These are phyloP conservation scores for Nyctibius bracteatus DNA, from an alignment of 2,113 vertebrate genomes.

Conservation along the genomic window DNA sequence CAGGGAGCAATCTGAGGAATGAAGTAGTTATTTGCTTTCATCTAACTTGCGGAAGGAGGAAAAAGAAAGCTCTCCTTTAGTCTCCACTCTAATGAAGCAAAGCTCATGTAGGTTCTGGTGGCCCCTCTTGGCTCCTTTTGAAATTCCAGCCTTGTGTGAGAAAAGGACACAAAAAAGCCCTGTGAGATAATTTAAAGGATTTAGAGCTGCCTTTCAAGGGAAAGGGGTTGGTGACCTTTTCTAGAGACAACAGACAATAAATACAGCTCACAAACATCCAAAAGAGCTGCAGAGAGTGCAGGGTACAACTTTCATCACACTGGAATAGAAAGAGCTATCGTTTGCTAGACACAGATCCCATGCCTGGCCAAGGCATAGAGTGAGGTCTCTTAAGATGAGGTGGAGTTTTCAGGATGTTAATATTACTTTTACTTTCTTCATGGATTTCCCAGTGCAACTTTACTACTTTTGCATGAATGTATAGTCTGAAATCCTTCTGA, in stretches of 20 bases:
- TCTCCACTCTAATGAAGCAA: conserved; percentile 44
- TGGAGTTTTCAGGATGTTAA: not conserved
- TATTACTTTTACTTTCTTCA: not conserved
- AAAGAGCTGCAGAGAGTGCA: not conserved
- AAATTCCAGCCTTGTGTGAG: conserved; percentile 36
- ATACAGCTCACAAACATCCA: not conserved
- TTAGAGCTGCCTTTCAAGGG: conserved; percentile 40
- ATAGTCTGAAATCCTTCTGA: not conserved
- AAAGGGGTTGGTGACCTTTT: conserved; percentile 35
- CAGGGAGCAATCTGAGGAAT: conserved; percentile 16
- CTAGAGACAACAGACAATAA: not conserved
- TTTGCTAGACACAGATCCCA: not conserved
- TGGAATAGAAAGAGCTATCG: not conserved
- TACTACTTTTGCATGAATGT: not conserved
- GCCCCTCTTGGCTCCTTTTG: conserved; percentile 33
- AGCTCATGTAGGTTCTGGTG: conserved; percentile 18
- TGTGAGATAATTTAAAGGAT: conserved; percentile 57
- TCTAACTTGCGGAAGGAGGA: conserved; percentile 1
- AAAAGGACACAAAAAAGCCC: conserved; percentile 53
- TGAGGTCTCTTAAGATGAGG: not conserved
- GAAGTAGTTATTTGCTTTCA: conserved; percentile 39
- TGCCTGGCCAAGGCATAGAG: not conserved
- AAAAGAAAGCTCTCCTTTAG: conserved; percentile 39
- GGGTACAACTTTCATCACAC: not conserved
- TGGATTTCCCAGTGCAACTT: not conserved